A percentile compares a stretch with the other conserved stretches of the same genome.
Conservation (phyloP, 2,888 invertebrate genomes). For the Andrena flavipes region DNA sequence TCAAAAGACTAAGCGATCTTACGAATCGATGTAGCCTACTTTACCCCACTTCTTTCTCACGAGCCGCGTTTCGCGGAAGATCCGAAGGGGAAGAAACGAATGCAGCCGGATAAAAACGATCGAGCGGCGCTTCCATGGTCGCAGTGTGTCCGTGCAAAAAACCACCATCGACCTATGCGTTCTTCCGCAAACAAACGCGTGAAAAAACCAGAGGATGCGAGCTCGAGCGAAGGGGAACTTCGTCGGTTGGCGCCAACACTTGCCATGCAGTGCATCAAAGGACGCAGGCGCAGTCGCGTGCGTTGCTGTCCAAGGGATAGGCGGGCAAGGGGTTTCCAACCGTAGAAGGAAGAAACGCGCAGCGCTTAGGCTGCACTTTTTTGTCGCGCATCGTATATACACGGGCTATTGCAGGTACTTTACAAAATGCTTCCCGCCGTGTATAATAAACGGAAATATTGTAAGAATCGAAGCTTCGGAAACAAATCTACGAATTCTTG, state of each 20-base stretch:
- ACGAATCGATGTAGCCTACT: not conserved
- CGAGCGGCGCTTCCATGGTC: conserved; percentile 16
- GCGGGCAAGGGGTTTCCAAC: conserved; percentile 22
- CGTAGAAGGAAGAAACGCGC: conserved; percentile 39
- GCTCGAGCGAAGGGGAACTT: conserved; percentile 7
- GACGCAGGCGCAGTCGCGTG: conserved; percentile 36
- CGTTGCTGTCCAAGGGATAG: not conserved
- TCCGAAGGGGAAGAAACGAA: conserved; percentile 4
- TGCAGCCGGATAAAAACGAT: conserved; percentile 25
- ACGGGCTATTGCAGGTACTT: conserved; percentile 45
- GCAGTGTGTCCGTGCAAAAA: not conserved
- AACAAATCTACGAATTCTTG: too few species aligned
- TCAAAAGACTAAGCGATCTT: too few species aligned
- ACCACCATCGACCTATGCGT: conserved; percentile 5
- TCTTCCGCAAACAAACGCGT: conserved; percentile 35
- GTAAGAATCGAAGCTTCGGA: not conserved
- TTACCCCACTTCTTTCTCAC: not conserved
- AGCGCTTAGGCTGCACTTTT: conserved; percentile 47
- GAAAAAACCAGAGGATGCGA: not conserved
- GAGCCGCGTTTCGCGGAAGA: conserved; percentile 12
- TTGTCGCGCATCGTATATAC: conserved; percentile 28
- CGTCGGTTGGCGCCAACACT: conserved; percentile 49
- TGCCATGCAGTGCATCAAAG: conserved; percentile 2
- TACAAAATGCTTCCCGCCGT: conserved; percentile 45
- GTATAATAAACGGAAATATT: too few species aligned